Evolutionary conservation across 2,113 vertebrate genomes (phyloP), one percentile per base, ranked within the genome.

Genomic region (Scartelaos histophorus): DNA sequence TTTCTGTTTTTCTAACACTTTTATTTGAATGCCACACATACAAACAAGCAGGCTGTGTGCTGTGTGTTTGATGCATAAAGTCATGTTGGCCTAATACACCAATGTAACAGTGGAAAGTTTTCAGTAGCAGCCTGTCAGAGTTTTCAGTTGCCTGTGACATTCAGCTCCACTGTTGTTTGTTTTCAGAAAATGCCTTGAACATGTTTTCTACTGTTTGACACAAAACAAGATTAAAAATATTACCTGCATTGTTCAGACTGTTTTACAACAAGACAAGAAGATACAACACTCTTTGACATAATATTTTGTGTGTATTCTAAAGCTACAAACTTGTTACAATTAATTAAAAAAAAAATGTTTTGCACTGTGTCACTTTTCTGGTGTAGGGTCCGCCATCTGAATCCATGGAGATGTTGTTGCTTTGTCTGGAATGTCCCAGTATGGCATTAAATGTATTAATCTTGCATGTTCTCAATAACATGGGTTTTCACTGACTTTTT

Each of bases 71-170:
- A 75, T 76, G 61, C 47, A 24, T 62, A 56, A 72, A 43, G 45
- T 51, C 51, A 35, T 35, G 11, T 56, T 60, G 25, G 58, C 58
- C 58, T 67, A 61, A 70, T 25, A 61, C 43, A 70, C 25, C 34
- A 74, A 64, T 60, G 12, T 43, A 68, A 47, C 57, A 80, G 22
- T 24, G 49, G 66, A 69, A 64, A 38, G 29, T 17, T 56, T 75
- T 71, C 22, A 61, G 57, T 47, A 73, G 15, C 7, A 57, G 73
- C 17, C 58, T 73, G 71, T 68, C 57, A 80, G 70, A 78, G 38
- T 25, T 29, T 45, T 65, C 46, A 69, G 60, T 76, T 67, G 49
- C 49, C 53, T 56, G 60, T 60, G 24, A 43, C 54, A 29, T 71
- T 58, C 13, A 4, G n/a, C 49, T 19, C 47, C 19, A 70, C 57